Conservation (phyloP, 2,797 vertebrate genomes). For the Manis crassicaudata region DNA sequence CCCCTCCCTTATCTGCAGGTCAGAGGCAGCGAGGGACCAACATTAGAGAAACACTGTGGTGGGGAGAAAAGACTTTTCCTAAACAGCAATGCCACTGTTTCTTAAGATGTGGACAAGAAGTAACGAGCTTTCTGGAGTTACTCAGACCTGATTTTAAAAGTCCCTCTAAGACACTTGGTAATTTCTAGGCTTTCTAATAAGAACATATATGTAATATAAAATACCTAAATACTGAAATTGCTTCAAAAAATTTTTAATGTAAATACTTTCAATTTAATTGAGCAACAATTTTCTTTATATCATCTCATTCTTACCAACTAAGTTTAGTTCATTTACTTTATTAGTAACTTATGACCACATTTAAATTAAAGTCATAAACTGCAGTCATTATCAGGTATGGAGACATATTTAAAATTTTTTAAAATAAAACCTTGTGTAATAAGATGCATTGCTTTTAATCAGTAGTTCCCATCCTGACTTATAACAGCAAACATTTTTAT, state of each 20-base stretch:
- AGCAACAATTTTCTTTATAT: neutral
- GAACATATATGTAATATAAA: neutral
- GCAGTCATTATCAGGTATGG: neutral
- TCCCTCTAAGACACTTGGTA: neutral
- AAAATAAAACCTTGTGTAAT: neutral
- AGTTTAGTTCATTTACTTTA: conserved; percentile 30
- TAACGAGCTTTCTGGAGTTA: neutral
- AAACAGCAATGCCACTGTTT: neutral
- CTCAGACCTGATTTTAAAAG: neutral
- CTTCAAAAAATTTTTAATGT: neutral
- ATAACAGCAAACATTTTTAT: neutral
- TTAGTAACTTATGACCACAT: conserved; percentile 5
- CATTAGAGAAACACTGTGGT: neutral
- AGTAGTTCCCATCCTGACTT: neutral
- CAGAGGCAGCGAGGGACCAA: too few relatives aligned
- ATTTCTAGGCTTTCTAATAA: neutral
- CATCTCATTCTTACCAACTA: conserved; percentile 27
- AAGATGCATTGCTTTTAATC: neutral
- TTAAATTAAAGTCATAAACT: neutral
- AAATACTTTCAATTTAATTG: conserved; percentile 34
- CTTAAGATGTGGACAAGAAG: neutral
- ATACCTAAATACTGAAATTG: neutral
- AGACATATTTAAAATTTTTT: conserved; percentile 4
- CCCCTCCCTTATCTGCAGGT: too few relatives aligned
- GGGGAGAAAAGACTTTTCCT: neutral